Percentiles rank a stretch among this genome's conserved stretches.
phyloP scores from a whole-genome alignment of 2,888 invertebrate species.

The Ecdyonurus torrentis region DNA sequence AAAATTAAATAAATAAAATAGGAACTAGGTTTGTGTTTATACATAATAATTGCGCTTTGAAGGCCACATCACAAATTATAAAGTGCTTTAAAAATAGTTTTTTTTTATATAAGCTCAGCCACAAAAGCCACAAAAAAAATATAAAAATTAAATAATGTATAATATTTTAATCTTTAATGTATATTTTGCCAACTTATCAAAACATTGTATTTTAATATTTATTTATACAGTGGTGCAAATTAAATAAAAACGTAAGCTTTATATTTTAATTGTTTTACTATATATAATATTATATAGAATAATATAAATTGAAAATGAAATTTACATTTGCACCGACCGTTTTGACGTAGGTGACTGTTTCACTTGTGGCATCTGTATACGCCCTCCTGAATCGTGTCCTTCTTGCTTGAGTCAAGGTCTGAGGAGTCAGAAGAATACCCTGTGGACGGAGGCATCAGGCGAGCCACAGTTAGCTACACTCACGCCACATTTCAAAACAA shows the following conservation, averaged over 20 bases:
- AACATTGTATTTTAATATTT: no score
- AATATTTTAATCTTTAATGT: background rate
- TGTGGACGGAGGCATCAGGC: constrained; percentile 30
- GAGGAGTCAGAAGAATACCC: constrained; percentile 79
- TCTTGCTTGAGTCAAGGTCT: constrained; percentile 77
- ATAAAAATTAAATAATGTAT: background rate
- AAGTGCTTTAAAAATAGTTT: background rate
- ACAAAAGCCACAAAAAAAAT: background rate
- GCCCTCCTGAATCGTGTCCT: constrained; percentile 72
- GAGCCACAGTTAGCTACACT: constrained; percentile 4
- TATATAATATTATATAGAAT: background rate
- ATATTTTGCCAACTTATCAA: background rate
- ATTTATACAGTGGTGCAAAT: background rate
- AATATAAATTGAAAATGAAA: background rate
- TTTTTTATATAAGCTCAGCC: background rate
- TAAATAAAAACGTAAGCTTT: no score
- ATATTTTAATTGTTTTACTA: no score
- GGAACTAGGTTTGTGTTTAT: no score
- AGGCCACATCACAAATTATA: background rate
- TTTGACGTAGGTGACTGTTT: constrained; percentile 76
- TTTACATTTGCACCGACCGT: constrained; percentile 42
- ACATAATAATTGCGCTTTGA: background rate
- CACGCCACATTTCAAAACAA: no score
- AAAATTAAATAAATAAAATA: background rate
- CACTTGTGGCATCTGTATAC: constrained; percentile 76